Percentiles rank a stretch among this genome's conserved stretches.
Conservation (phyloP, 2,113 vertebrate genomes). For the Odontesthes bonariensis region DNA sequence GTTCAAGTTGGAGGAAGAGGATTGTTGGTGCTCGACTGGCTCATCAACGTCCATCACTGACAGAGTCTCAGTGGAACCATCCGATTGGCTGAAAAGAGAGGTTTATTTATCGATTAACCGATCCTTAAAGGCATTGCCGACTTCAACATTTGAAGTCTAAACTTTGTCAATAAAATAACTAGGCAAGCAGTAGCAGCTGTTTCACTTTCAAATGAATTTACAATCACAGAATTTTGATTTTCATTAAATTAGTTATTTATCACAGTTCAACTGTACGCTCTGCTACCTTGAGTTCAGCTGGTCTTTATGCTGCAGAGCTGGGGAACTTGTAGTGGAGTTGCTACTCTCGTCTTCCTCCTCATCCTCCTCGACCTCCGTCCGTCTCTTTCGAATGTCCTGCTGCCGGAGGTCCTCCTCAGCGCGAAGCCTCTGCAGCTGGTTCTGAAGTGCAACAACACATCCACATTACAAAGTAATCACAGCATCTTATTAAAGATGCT, state of each 20-base stretch:
- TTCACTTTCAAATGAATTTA: background rate
- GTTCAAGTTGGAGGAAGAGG: slow-evolving; percentile 77
- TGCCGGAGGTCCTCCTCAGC: slow-evolving; percentile 79
- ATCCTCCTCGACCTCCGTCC: slow-evolving; percentile 66
- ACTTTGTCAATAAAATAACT: background rate
- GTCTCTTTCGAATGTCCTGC: slow-evolving; percentile 66
- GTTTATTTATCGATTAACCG: background rate
- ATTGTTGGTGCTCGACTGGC: slow-evolving; percentile 61
- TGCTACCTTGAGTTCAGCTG: slow-evolving; percentile 84
- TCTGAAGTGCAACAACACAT: slow-evolving; percentile 53
- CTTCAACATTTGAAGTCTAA: background rate
- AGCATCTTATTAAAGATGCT: rapidly evolving
- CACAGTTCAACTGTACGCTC: background rate
- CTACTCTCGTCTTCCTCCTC: slow-evolving; percentile 88
- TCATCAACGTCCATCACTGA: slow-evolving; percentile 83
- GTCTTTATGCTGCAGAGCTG: slow-evolving; percentile 83
- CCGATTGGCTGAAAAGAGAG: slow-evolving; percentile 84
- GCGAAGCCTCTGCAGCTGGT: slow-evolving; percentile 87
- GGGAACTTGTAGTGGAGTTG: slow-evolving; percentile 87
- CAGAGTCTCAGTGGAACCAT: slow-evolving; percentile 92
- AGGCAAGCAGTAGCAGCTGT: no score
- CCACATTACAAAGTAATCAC: background rate
- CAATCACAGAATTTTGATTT: background rate
- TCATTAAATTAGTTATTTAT: background rate
- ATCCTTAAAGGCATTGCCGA: background rate